Evolutionary conservation across 2,113 vertebrate species (phyloP).

Genomic region (Amblyopsis rosae): DNA sequence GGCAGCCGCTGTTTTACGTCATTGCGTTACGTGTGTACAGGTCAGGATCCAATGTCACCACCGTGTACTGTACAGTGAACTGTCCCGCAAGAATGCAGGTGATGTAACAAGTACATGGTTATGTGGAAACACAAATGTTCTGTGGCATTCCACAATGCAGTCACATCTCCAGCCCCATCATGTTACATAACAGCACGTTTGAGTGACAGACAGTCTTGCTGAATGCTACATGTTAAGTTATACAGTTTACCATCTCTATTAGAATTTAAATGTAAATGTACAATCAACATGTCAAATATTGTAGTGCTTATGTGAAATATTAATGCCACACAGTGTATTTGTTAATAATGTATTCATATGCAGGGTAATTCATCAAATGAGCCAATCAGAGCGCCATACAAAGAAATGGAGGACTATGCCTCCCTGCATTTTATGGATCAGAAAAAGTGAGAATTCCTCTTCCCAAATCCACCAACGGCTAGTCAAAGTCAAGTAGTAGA

Average conservation of each 20-base stretch:
- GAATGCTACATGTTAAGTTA: too few species aligned
- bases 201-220: too few species aligned
- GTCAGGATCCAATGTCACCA: not conserved
- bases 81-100: constrained; percentile 15
- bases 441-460: not conserved
- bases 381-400: not conserved
- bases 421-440: constrained; percentile 14
- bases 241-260: too few species aligned
- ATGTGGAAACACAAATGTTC: too few species aligned
- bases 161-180: too few species aligned
- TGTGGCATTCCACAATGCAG: too few species aligned
- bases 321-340: too few species aligned
- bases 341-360: not conserved
- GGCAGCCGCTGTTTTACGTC: too few species aligned
- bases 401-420: constrained; percentile 6
- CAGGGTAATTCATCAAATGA: not conserved
- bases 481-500: not conserved
- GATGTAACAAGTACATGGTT: not conserved
- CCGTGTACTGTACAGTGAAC: constrained; percentile 22
- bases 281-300: too few species aligned
- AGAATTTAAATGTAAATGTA: too few species aligned
- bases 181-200: too few species aligned
- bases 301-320: too few species aligned
- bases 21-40: constrained; percentile 2
- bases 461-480: not conserved